Conservation (phyloP, 2,888 invertebrate species). For the Exocentrus adspersus region DNA sequence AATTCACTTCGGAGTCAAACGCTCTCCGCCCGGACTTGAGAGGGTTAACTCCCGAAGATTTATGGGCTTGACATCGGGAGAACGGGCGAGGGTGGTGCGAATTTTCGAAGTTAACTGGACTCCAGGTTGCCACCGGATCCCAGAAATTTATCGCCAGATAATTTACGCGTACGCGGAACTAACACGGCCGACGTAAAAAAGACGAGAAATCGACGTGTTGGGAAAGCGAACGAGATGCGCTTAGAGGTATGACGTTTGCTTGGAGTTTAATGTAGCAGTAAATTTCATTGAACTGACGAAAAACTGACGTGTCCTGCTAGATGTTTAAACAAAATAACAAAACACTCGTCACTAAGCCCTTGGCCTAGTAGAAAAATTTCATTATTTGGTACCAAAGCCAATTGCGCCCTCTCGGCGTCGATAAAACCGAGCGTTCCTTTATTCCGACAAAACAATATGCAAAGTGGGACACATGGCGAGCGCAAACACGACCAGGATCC, state of each 20-base stretch:
- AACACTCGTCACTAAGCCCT: too few species aligned
- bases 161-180: too few species aligned
- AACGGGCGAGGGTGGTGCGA: slow-evolving; percentile 57
- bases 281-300: too few species aligned
- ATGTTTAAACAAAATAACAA: too few species aligned
- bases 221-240: too few species aligned
- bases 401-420: not conserved
- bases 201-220: too few species aligned
- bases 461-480: slow-evolving; percentile 37
- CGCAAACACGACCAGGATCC: slow-evolving; percentile 18
- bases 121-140: not conserved
- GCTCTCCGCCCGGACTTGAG: slow-evolving; percentile 35
- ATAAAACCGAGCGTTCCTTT: slow-evolving; percentile 5
- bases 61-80: slow-evolving; percentile 57
- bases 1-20: slow-evolving; percentile 61
- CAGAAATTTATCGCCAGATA: not conserved
- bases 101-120: slow-evolving; percentile 44
- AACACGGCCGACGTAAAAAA: too few species aligned
- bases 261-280: too few species aligned
- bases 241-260: too few species aligned
- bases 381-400: not conserved
- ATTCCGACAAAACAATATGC: slow-evolving; percentile 27
- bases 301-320: too few species aligned
- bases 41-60: slow-evolving; percentile 60
- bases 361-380: not conserved